Conservation (phyloP, 1,140 invertebrate genomes). For the Euura saliciscinereae region DNA sequence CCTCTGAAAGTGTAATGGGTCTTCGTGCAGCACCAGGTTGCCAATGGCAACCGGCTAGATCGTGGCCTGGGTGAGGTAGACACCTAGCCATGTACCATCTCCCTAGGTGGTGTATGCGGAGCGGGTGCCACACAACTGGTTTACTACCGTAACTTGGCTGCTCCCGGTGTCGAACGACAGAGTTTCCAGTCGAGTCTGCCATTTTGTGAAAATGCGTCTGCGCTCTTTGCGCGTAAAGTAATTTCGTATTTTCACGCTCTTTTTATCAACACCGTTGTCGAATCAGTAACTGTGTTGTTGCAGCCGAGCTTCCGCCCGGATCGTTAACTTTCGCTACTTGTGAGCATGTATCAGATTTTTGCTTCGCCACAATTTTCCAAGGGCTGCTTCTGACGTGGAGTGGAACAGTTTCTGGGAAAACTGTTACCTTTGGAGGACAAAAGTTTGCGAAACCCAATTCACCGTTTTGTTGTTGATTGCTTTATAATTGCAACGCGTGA, state of each 20-base stretch:
- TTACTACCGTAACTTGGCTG: not conserved
- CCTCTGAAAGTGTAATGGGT: slow-evolving; percentile 48
- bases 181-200: slow-evolving; percentile 1
- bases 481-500: too few species aligned
- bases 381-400: not conserved
- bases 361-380: not conserved
- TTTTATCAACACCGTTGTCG: not conserved
- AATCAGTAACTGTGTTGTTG: not conserved
- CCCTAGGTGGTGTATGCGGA: not conserved
- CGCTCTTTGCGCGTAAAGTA: not conserved
- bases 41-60: slow-evolving; percentile 39
- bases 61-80: not conserved
- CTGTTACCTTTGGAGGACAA: not conserved
- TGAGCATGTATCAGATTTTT: not conserved
- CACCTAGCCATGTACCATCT: not conserved
- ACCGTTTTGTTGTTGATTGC: too few species aligned
- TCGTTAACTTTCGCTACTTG: not conserved
- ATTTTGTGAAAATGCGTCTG: slow-evolving; percentile 7
- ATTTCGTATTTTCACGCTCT: not conserved
- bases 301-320: not conserved
- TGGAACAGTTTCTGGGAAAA: not conserved
- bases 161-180: not conserved
- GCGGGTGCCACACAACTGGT: not conserved
- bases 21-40: slow-evolving; percentile 33
- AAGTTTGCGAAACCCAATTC: too few species aligned